Percentiles rank a stretch among this genome's conserved stretches.
phyloP scores from a whole-genome alignment of 2,797 vertebrate genomes.

The Clarias pachynema region DNA sequence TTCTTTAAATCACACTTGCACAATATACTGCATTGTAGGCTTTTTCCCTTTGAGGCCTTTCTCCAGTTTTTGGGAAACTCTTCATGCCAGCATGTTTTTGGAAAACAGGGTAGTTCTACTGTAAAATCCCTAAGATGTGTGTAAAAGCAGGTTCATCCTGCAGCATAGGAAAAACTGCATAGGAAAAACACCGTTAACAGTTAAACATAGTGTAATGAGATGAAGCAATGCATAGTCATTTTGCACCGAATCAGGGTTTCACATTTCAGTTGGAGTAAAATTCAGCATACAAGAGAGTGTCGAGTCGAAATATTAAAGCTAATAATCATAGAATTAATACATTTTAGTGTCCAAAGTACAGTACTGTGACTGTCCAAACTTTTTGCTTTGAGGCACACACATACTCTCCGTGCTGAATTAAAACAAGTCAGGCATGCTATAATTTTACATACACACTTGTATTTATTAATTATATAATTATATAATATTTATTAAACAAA shows the following conservation, averaged over 20 bases:
- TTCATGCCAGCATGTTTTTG: too few relatives aligned
- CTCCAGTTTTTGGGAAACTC: too few relatives aligned
- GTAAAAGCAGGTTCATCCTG: too few relatives aligned
- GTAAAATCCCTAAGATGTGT: too few relatives aligned
- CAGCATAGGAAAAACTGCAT: too few relatives aligned
- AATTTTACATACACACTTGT: neutral
- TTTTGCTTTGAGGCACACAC: neutral
- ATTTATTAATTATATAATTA: neutral
- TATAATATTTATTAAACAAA: neutral
- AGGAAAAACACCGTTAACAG: too few relatives aligned
- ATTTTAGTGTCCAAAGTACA: neutral
- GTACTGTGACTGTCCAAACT: neutral
- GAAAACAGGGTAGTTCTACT: too few relatives aligned
- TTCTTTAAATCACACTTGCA: too few relatives aligned
- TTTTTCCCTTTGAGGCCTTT: too few relatives aligned
- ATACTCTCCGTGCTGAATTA: neutral
- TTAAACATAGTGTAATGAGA: too few relatives aligned
- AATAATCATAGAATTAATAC: neutral
- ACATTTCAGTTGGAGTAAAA: neutral
- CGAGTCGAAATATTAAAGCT: neutral
- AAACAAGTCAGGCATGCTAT: neutral
- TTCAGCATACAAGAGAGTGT: neutral
- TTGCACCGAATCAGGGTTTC: neutral
- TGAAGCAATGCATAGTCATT: neutral
- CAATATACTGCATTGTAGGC: too few relatives aligned